These are phyloP conservation scores for Drosophila miranda DNA, from an alignment of 1,140 invertebrate genomes.

Conservation along the genomic window DNA sequence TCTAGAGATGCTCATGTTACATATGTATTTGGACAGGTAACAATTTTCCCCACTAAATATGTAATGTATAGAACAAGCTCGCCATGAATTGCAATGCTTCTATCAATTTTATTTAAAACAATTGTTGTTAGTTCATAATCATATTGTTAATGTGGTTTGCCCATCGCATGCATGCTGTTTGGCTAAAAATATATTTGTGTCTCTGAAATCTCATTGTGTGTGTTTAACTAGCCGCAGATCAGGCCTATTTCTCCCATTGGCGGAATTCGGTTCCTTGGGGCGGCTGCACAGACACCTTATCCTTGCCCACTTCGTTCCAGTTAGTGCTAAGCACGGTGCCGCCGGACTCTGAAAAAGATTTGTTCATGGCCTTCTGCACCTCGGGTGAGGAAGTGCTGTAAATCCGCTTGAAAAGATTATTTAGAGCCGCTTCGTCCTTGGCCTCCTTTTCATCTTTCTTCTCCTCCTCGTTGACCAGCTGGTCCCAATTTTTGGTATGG, in stretches of 20 bases:
- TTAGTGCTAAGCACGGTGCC: conserved; percentile 99
- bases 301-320: conserved; percentile 95
- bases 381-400: conserved; percentile 96
- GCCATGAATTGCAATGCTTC: conserved; percentile 9
- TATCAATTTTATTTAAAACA: conserved; percentile 49
- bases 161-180: too few relatives aligned
- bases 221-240: not conserved
- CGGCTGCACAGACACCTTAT: conserved; percentile 94
- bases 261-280: conserved; percentile 97
- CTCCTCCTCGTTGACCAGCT: conserved; percentile 88
- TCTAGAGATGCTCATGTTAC: not conserved
- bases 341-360: conserved; percentile 94
- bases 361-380: conserved; percentile 98
- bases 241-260: conserved; percentile 86
- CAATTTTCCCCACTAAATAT: too few relatives aligned
- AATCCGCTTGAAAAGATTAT: conserved; percentile 97
- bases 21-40: too few relatives aligned
- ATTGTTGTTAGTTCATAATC: conserved; percentile 29
- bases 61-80: too few relatives aligned
- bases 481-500: conserved; percentile 90
- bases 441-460: conserved; percentile 91
- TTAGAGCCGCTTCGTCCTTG: conserved; percentile 94
- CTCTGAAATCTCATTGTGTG: conserved; percentile 6
- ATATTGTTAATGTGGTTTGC: conserved; percentile 1
- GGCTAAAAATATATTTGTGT: conserved; percentile 4